Conservation (phyloP, 2,797 vertebrate species). For the Hafferia zeledoni region DNA sequence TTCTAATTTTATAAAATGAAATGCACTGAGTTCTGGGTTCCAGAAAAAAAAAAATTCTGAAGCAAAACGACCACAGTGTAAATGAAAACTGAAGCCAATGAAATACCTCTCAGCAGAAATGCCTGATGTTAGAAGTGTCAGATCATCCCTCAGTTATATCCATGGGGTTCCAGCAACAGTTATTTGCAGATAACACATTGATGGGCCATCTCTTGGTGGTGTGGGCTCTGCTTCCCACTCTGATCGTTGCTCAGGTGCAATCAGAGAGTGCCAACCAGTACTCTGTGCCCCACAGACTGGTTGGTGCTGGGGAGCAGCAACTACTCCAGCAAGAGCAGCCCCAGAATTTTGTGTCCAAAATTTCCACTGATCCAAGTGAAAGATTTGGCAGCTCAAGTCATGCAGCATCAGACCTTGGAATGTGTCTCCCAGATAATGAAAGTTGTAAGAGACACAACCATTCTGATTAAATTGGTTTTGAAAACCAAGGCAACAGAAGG, state of each 20-base stretch:
- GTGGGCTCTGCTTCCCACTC: background rate
- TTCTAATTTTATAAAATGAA: constrained; percentile 45
- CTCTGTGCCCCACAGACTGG: background rate
- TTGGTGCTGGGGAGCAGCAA: background rate
- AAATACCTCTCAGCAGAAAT: constrained; percentile 47
- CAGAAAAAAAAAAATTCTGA: background rate
- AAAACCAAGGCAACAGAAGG: background rate
- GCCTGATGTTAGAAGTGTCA: constrained; percentile 4
- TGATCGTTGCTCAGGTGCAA: background rate
- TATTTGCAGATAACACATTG: background rate
- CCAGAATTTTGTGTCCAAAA: background rate
- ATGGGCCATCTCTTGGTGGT: background rate
- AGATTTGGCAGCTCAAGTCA: background rate
- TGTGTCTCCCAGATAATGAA: background rate
- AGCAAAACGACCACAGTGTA: background rate
- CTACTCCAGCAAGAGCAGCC: background rate
- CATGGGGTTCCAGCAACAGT: background rate
- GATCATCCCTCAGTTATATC: background rate
- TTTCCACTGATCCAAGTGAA: background rate
- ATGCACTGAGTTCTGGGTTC: constrained; percentile 24
- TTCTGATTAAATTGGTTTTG: background rate
- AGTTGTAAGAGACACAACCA: background rate
- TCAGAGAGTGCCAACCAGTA: background rate
- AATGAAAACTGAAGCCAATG: background rate
- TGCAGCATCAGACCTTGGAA: background rate